Conservation (phyloP, 2,888 invertebrate species). For the Dynastes grantii region DNA sequence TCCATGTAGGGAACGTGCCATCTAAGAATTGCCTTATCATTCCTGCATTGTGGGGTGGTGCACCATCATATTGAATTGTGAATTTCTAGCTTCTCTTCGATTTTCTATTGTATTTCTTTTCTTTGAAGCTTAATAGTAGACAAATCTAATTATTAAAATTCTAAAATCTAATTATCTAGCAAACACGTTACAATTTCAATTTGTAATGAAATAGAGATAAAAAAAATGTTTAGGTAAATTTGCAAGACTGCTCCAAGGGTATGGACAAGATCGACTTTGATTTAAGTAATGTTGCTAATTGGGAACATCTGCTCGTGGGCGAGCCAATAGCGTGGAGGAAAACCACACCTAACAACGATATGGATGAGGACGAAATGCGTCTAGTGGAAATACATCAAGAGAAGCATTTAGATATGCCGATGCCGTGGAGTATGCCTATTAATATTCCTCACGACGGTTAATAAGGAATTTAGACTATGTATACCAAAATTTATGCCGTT, state of each 20-base stretch:
- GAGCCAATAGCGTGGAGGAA: conserved; percentile 75
- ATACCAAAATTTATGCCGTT: background rate
- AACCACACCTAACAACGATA: conserved; percentile 65
- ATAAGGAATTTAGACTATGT: conserved; percentile 13
- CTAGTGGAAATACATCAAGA: conserved; percentile 71
- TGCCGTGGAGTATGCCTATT: conserved; percentile 82
- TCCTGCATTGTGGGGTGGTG: too few relatives aligned
- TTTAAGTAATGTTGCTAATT: conserved; percentile 74
- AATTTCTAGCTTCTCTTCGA: too few relatives aligned
- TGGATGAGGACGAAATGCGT: conserved; percentile 74
- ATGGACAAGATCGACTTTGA: conserved; percentile 77
- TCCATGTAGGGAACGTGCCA: too few relatives aligned
- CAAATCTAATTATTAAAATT: too few relatives aligned
- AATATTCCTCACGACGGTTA: conserved; percentile 75
- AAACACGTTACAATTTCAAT: too few relatives aligned
- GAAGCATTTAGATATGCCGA: conserved; percentile 85
- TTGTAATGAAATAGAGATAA: too few relatives aligned
- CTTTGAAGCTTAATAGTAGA: too few relatives aligned
- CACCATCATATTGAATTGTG: too few relatives aligned
- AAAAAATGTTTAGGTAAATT: conserved; percentile 71
- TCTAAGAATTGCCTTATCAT: too few relatives aligned
- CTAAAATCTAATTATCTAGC: too few relatives aligned
- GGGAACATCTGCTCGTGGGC: conserved; percentile 84
- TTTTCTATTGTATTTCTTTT: too few relatives aligned
- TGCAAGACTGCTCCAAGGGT: conserved; percentile 74